Conservation (phyloP, 1,140 invertebrate genomes). For the Bombus haemorrhoidalis region DNA sequence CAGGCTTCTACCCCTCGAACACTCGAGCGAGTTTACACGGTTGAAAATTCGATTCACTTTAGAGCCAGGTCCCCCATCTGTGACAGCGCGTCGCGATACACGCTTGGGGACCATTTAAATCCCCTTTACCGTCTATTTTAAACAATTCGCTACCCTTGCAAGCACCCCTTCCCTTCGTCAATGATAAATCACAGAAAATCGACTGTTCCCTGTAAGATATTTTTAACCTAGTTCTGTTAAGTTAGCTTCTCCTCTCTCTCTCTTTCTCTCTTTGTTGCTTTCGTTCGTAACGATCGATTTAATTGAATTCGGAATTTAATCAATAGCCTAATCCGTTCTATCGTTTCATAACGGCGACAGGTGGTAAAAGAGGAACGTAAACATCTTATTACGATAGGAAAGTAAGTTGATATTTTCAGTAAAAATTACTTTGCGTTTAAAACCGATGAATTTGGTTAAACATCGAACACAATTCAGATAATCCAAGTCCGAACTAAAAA, state of each 20-base stretch:
- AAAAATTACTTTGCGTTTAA: too few relatives aligned
- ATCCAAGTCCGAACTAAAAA: too few relatives aligned
- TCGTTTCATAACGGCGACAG: neutral
- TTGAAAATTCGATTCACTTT: conserved; percentile 79
- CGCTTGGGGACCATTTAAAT: conserved; percentile 76
- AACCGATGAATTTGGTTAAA: too few relatives aligned
- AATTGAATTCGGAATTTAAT: conserved; percentile 24
- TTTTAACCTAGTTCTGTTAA: conserved; percentile 41
- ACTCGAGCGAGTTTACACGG: conserved; percentile 63
- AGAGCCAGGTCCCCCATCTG: conserved; percentile 64
- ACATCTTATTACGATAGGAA: neutral
- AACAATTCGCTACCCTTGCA: conserved; percentile 69
- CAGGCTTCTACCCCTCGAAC: conserved; percentile 54
- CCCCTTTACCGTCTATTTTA: conserved; percentile 76
- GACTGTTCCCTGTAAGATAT: conserved; percentile 11
- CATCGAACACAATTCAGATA: too few relatives aligned
- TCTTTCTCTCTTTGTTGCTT: neutral
- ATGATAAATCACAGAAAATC: conserved; percentile 51
- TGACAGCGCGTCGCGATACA: conserved; percentile 51
- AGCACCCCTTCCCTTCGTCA: conserved; percentile 15
- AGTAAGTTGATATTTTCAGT: neutral
- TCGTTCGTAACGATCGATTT: conserved; percentile 24
- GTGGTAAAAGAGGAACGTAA: neutral
- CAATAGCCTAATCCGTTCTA: conserved; percentile 7
- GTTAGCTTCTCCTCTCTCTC: too few relatives aligned